Base-by-base conservation (phyloP, 2,797 vertebrate genomes). In the Cetoscarus ocellatus region DNA sequence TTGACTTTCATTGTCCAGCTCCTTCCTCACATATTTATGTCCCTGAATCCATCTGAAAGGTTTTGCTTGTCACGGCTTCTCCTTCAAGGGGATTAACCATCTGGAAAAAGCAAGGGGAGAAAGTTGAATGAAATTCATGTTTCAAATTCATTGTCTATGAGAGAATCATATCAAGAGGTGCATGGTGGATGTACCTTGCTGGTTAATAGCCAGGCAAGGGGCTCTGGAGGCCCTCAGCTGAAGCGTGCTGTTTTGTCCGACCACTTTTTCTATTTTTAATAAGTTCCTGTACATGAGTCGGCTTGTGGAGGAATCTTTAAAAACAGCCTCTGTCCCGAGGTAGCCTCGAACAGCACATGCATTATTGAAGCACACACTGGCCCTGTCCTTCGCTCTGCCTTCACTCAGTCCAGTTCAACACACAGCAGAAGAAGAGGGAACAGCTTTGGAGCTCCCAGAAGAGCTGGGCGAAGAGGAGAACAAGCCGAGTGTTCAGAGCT, bases 211-310 rank as follows among this genome's bases (percentile, higher is more conserved):
- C 43, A 8, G 40, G 70, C 79, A 67, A 74, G 35, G 60, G 75
- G 70, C 83, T 84, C 86, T 55, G 54, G 83, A 79, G 88, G 72
- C 81, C 72, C 57, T 60, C 48, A 35, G 73, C 82, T 73, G 65
- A 84, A 73, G 66, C 77, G 9, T 64, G 71, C 75, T 77, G 75
- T 89, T 92, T 89, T 90, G 87, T 92, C 73, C 34, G 11, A 91
- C 86, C 82, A 83, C 81, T 84, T 75, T 73, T 84, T 92, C 80
- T 80, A 92, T 93, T 86, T 93, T 93, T 93, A 79, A 93, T 90
- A 80, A 69, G 62, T 73, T 92, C 76, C 83, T 80, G 86, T 84
- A 90, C 86, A 90, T 54, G 86, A 89, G 79, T 83, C 55, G 43
- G 77, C 47, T 50, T 3, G 70, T 39, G 70, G 74, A 89, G 85